A percentile compares a stretch with the other conserved stretches of the same genome.
Evolutionary conservation across 2,888 invertebrate genomes (phyloP).

Genomic region (Cataglyphis cursor): DNA sequence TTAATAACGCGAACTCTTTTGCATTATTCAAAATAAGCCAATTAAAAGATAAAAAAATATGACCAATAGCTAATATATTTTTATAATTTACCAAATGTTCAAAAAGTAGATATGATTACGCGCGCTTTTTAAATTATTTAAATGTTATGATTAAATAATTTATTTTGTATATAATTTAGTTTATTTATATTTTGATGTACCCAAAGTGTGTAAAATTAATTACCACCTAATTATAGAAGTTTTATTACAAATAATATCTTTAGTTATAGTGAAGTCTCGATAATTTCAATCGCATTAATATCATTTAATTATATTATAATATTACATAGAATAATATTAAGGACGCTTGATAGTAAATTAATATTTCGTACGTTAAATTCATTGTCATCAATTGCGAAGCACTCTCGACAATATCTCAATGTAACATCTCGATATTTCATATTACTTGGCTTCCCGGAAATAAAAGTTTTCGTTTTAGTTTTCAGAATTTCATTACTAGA

Average conservation of each 20-base stretch:
- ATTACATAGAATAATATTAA: neutral
- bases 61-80: neutral
- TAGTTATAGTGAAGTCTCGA: neutral
- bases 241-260: conserved; percentile 12
- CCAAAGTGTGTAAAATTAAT: neutral
- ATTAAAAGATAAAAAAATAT: neutral
- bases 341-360: neutral
- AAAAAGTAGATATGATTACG: neutral
- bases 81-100: neutral
- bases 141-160: neutral
- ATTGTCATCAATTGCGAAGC: neutral
- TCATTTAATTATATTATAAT: neutral
- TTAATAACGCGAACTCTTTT: neutral
- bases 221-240: conserved; percentile 1
- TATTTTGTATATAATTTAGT: neutral
- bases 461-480: conserved; percentile 15
- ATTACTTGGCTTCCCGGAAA: conserved; percentile 20
- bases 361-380: neutral
- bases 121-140: neutral
- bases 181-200: neutral
- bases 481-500: neutral
- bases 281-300: conserved; percentile 2
- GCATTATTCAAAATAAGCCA: conserved; percentile 5
- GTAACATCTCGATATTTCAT: neutral
- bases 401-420: neutral